Base-by-base conservation (phyloP, 2,888 invertebrate genomes). In the Cyclophora albipunctata region DNA sequence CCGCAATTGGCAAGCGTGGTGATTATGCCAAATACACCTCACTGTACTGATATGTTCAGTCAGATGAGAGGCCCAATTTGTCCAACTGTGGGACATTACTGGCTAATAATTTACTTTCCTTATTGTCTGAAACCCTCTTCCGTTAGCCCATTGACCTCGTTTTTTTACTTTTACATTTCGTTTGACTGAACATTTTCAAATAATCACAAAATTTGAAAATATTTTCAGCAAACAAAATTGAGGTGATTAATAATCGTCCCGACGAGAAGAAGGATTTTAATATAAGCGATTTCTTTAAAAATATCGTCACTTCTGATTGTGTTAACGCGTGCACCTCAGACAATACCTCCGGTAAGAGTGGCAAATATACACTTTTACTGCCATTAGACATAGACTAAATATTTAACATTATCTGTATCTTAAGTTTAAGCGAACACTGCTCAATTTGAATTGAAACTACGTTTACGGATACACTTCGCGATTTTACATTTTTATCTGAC, bases 201-300 rank as follows among this genome's bases (percentile, higher is more conserved):
- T 43, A 34, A 5, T 40, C 40, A 40, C 40, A 34, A 20, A 20
- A 43, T 43, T 42, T 43, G 5, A 33, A 37, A 43, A 33, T 63
- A 54, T 40, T 71, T 75, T 45, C 77, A 89, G 89, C 82, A 2
- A 87, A 82, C 63, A 88, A 81, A 78, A 89, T 89, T 55, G 86
- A 88, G 76, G 89, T 89, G 4, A 83, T 88, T 55, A 87, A 75
- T 55, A 76, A 69, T 46, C 73, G 87, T 55, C 89, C 92, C 40
- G 89, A 85, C 42, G 85, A 90, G 48, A 89, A 91, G 54, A 81
- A 79, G 58, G 90, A 89, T 51, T 90, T 91, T 63, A 89, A 84
- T 64, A 85, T 91, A 58, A 86, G 89, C 48, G 90, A 88, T 60
- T 91, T 91, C 48, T 66, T 91, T 54, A 91, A 91, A 68, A 90